Evolutionary conservation across 2,113 vertebrate genomes (phyloP), one percentile per base, ranked within the genome.

Genomic region (Gorilla gorilla): DNA sequence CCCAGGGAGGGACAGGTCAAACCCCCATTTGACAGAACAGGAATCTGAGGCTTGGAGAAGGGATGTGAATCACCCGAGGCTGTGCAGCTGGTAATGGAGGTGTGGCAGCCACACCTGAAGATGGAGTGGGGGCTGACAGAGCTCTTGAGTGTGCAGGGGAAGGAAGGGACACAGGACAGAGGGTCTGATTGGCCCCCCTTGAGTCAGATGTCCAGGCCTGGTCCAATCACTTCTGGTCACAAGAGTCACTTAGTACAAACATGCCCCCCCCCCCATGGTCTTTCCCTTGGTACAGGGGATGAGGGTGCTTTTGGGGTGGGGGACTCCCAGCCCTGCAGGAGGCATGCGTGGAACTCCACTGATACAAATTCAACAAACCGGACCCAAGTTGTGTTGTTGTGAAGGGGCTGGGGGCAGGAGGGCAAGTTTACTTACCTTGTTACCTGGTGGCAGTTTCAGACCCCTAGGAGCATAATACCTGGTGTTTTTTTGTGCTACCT

Each of bases 21-120:
- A 59, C 38, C 52, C 48, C 12, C 93, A 57, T 59, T 84, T 40
- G 75, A 92, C 48, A 61, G 82, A 89, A 78, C n/a, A 23, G 14
- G 43, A 90, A 76, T 59, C 55, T 40, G 72, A 93, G 88, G 48
- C 38, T 85, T 40, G 27, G 9, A 64, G 82, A 50, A 83, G 13
- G 43, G 23, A 4, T 14, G 2, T 40, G 45, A 79, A 8, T 45
- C 72, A 40, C 43, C n/a, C n/a, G 1, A 16, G 20, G 32, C 66
- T 30, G 8, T 43, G 14, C 11, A 61, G 38, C 43, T 55, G 89
- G 59, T 59, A 17, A 10, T 30, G 8, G 68, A 43, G 35, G 17
- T 23, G 8, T 61, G 80, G 38, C 12, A 72, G 72, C 68, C 40
- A 30, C 13, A 22, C 30, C 35, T 52, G 3, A 35, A 57, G 57